These are phyloP conservation scores for Epinotia brunnichana DNA, from an alignment of 2,888 invertebrate species.

Conservation along the genomic window DNA sequence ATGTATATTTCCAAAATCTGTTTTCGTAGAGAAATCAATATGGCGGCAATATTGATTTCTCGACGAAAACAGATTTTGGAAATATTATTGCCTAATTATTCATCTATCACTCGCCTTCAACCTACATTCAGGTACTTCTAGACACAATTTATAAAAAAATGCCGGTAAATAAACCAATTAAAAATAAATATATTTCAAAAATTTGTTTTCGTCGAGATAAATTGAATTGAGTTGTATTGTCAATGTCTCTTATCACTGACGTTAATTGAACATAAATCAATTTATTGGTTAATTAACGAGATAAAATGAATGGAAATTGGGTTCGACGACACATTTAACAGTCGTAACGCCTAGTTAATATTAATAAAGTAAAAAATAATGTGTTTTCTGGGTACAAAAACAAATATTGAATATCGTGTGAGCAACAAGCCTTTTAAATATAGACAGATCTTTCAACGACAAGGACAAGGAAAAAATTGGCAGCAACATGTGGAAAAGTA, in stretches of 20 bases:
- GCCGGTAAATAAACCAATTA: neutral
- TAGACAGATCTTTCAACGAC: no score
- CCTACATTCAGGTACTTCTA: no score
- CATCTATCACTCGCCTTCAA: no score
- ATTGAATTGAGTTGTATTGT: slow-evolving; percentile 4
- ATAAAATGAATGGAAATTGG: slow-evolving; percentile 47
- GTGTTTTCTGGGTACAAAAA: neutral
- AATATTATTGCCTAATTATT: no score
- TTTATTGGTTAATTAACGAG: slow-evolving; percentile 40
- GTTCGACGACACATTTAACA: slow-evolving; percentile 58
- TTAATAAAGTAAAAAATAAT: slow-evolving; percentile 4
- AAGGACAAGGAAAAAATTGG: no score
- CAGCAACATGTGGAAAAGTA: no score
- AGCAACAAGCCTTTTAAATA: no score
- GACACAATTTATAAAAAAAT: no score
- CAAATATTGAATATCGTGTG: neutral
- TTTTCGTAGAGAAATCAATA: slow-evolving; percentile 2
- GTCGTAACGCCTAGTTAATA: neutral
- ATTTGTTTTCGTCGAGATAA: neutral
- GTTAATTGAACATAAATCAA: slow-evolving; percentile 31
- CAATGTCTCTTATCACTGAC: slow-evolving; percentile 22
- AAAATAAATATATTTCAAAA: slow-evolving; percentile 1
- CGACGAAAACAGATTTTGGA: no score
- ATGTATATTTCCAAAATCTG: neutral
- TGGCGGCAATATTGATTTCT: no score